phyloP scores from a whole-genome alignment of 2,888 invertebrate species.

The Myathropa florea region DNA sequence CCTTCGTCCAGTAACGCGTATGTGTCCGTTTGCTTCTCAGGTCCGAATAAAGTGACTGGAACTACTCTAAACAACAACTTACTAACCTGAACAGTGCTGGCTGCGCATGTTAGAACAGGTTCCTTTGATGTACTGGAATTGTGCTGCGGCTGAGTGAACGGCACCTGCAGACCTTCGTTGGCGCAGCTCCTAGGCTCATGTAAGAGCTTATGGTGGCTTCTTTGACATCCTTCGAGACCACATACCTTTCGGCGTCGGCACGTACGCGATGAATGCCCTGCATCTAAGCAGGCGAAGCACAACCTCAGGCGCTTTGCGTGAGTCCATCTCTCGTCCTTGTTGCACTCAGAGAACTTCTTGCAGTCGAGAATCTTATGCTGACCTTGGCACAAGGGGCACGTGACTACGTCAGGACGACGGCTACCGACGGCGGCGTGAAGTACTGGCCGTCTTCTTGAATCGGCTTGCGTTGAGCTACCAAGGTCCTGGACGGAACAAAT shows the following conservation, averaged over 20 bases:
- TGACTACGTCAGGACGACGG: too few relatives aligned
- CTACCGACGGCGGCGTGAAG: too few relatives aligned
- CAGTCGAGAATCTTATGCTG: slow-evolving; percentile 30
- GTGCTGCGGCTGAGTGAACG: background rate
- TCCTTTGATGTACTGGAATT: background rate
- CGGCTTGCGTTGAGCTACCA: too few relatives aligned
- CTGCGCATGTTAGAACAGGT: background rate
- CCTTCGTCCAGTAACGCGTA: slow-evolving; percentile 52
- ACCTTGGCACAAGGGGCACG: slow-evolving; percentile 35
- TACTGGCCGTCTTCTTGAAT: too few relatives aligned
- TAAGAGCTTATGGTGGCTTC: slow-evolving; percentile 16
- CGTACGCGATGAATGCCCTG: slow-evolving; percentile 19
- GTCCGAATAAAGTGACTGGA: slow-evolving; percentile 32
- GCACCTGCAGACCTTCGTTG: background rate
- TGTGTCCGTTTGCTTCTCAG: background rate
- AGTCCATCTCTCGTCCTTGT: background rate
- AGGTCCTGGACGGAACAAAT: too few relatives aligned
- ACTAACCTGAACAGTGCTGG: background rate
- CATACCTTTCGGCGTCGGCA: too few relatives aligned
- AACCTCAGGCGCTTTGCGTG: background rate
- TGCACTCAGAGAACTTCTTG: background rate
- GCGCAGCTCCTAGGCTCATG: slow-evolving; percentile 1
- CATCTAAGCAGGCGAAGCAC: background rate
- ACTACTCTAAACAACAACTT: slow-evolving; percentile 23
- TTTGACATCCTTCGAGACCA: slow-evolving; percentile 33